A percentile compares a stretch with the other conserved stretches of the same genome.
These are phyloP conservation scores for Formica selysi DNA, from an alignment of 1,140 invertebrate genomes.

Conservation along the genomic window DNA sequence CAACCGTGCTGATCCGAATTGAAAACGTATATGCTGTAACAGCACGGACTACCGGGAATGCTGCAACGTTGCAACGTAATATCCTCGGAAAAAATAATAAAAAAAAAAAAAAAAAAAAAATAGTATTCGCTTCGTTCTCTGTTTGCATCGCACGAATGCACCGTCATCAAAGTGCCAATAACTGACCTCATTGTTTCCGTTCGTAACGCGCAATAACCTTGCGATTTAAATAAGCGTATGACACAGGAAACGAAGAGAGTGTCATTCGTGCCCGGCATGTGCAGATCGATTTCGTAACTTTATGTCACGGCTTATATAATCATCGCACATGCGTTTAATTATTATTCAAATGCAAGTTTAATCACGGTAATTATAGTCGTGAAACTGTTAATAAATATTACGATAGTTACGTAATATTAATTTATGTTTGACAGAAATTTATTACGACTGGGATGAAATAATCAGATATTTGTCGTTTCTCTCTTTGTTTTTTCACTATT, in stretches of 20 bases:
- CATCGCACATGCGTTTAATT: neutral
- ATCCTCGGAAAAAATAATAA: conserved; percentile 24
- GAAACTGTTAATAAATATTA: conserved; percentile 1
- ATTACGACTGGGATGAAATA: neutral
- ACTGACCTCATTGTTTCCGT: conserved; percentile 55
- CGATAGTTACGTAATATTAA: neutral
- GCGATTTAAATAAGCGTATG: conserved; percentile 31
- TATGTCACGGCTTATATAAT: neutral
- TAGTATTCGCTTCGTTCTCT: conserved; percentile 32
- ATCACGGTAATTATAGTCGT: neutral
- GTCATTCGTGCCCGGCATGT: neutral
- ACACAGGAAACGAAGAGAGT: conserved; percentile 3
- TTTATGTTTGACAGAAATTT: neutral
- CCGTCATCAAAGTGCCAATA: conserved; percentile 56
- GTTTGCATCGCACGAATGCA: conserved; percentile 28
- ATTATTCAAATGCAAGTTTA: neutral
- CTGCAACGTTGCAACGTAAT: conserved; percentile 14
- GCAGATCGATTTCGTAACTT: neutral
- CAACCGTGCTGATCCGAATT: conserved; percentile 46
- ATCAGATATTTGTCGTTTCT: neutral
- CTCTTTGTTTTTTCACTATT: conserved; percentile 1
- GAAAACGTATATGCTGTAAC: conserved; percentile 37
- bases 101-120: neutral
- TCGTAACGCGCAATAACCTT: conserved; percentile 41
- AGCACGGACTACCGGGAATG: conserved; percentile 19